Conservation (phyloP, 1,140 invertebrate species). For the Caenorhabditis brenneri region DNA sequence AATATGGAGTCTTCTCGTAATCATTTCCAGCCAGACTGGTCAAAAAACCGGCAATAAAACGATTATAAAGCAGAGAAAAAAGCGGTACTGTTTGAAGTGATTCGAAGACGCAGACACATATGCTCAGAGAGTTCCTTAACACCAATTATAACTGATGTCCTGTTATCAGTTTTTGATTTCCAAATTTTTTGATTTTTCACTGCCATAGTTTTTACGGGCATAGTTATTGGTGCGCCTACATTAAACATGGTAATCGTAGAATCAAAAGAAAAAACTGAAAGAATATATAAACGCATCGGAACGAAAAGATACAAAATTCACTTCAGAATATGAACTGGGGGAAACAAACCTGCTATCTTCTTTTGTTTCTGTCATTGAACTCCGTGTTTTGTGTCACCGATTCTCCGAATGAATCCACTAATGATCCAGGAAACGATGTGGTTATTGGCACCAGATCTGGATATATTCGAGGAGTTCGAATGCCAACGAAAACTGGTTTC, state of each 20-base stretch:
- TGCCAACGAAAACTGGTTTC: slow-evolving; percentile 9
- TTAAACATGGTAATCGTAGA: no score
- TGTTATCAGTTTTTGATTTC: background rate
- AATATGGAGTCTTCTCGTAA: slow-evolving; percentile 17
- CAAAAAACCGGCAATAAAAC: background rate
- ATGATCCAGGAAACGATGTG: background rate
- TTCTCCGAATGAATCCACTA: background rate
- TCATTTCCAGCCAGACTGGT: background rate
- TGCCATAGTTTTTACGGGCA: no score
- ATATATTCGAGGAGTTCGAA: background rate
- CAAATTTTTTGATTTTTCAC: no score
- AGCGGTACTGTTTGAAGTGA: background rate
- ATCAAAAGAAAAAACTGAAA: background rate
- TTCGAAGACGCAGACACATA: background rate
- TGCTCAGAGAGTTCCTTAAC: background rate
- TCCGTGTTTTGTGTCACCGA: background rate
- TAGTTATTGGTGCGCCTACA: no score
- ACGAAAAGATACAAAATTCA: background rate
- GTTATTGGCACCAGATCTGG: background rate
- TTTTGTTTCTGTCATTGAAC: background rate
- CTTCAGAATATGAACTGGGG: background rate
- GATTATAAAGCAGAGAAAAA: no score
- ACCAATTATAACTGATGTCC: background rate
- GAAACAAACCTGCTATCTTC: background rate
- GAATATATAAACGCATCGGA: background rate